Base-by-base conservation (phyloP, 30 jellyfish, hydroid and myxozoan species). In the Turritopsis rubra region DNA sequence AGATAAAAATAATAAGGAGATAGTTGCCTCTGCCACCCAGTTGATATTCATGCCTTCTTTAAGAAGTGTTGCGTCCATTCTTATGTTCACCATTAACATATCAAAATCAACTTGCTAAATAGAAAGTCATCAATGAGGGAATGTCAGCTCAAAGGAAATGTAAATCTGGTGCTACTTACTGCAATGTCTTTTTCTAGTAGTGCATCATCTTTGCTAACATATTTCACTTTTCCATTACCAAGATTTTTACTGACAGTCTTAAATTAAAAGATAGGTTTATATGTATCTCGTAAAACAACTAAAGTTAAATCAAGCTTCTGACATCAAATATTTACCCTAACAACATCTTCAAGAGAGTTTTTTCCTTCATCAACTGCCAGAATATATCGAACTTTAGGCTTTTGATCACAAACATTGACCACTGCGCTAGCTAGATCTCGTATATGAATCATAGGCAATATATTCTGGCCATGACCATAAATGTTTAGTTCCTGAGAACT, bases 311-410 rank as follows among this genome's bases (percentile, higher is more conserved):
- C 17, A 31, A 16, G 22, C 28, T 9, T 26, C 22, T 74, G 5
- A n/a, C 26, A 26, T 31, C 17, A 25, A n/a, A 22, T 31, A 75
- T 75, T 52, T 75, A 92, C 98, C 90, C 87, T 89, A 29, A 88
- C 96, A 26, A 92, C 75, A 53, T 92, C 98, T 53, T 92, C 98
- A 79, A 92, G 72, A 20, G 96, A 83, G 30, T 96, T 87, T 29
- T 92, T 92, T 1, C 96, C 93, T 28, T 92, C 98, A 88, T 92
- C 98, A 21, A 92, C 98, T 7, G 98, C 98, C 24, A 92, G 86
- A 52, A 92, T 53, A 81, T 92, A 92, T 20, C 98, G 81, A 26
- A 85, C 95, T 53, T 90, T 79, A 60, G 98, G 98, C 74, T 81
- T 88, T 65, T 81, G 90, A 70, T 92, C 98, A 31, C 95, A 91